Base-by-base conservation (phyloP, 1,140 invertebrate genomes). In the Phenacoccus solenopsis region DNA sequence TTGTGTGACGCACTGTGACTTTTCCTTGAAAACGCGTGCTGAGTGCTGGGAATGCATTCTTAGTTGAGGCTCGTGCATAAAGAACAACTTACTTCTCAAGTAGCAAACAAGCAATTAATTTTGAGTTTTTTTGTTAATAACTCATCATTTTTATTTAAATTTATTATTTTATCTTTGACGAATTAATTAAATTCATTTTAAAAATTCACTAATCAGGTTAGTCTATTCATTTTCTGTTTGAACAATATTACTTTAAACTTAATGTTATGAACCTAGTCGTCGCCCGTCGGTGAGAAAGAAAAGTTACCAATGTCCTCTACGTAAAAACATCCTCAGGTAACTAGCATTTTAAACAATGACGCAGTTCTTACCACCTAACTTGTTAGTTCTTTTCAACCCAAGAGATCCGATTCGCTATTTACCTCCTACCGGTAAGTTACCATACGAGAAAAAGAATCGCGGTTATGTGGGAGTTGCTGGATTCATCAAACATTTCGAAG, bases 291-390 rank as follows among this genome's bases (percentile, higher is more conserved):
- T 49, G 3, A 49, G 12, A 49, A 49, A 49, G 16, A n/a, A 4
- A 49, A 49, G 38, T 49, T 49, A 49, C 38, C 38, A 49, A 49
- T 49, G 38, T 49, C 38, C 38, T 49, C 38, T 49, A 49, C 38
- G 5, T 49, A 16, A 49, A 49, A 49, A n/a, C 20, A n/a, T 49
- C 13, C 16, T 49, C 38, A 49, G 38, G 38, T 49, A 49, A 49
- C 38, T 24, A 16, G 4, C 59, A 22, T 5, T 1, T 64, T 64
- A 24, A 27, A 69, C 28, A 13, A 99, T 99, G 98, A 99, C 98
- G 74, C 95, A 98, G 81, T 99, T 94, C 85, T 82, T 99, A 73
- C 97, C 98, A 72, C 95, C 96, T 25, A 98, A 99, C 85, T 85
- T 99, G 73, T 82, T 99, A 77, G 95, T 96, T 16, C 81, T 99